phyloP scores from a whole-genome alignment of 2,888 invertebrate species.

The Trypoxylon attenuatum region DNA sequence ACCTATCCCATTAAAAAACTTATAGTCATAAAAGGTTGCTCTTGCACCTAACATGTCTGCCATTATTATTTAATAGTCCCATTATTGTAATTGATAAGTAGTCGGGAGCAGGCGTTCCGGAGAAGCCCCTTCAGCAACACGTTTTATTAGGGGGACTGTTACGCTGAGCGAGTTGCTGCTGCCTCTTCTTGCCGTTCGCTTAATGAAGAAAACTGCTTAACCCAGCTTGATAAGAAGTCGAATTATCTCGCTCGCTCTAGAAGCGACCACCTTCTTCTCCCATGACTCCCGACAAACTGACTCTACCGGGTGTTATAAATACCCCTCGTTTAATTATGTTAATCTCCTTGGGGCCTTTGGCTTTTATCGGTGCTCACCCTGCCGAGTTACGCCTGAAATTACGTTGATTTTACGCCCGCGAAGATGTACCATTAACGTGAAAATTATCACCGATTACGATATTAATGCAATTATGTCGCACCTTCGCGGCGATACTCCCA shows the following conservation, averaged over 20 bases:
- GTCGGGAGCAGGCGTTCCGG: constrained; percentile 23
- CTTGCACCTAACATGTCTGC: constrained; percentile 45
- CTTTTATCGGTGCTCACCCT: constrained; percentile 28
- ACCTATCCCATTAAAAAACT: constrained; percentile 47
- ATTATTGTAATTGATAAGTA: constrained; percentile 61
- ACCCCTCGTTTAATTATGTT: constrained; percentile 41
- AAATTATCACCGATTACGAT: constrained; percentile 38
- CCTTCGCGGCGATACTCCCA: constrained; percentile 5
- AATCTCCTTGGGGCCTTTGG: constrained; percentile 32
- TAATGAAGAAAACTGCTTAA: constrained; percentile 55
- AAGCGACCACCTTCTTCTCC: constrained; percentile 17
- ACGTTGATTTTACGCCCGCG: constrained; percentile 21
- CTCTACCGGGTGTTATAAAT: constrained; percentile 28
- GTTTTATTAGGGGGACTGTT: constrained; percentile 52
- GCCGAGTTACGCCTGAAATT: constrained; percentile 1
- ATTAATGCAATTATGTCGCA: constrained; percentile 27
- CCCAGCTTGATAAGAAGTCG: constrained; percentile 51
- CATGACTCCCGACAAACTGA: constrained; percentile 9
- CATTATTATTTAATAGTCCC: constrained; percentile 58
- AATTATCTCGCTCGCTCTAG: constrained; percentile 43
- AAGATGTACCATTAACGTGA: constrained; percentile 13
- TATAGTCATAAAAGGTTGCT: constrained; percentile 42
- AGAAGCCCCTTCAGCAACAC: constrained; percentile 37
- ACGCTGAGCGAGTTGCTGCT: constrained; percentile 19
- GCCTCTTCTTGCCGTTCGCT: constrained; percentile 40